Conservation (phyloP, 2,113 vertebrate species). For the Verasper variegatus region DNA sequence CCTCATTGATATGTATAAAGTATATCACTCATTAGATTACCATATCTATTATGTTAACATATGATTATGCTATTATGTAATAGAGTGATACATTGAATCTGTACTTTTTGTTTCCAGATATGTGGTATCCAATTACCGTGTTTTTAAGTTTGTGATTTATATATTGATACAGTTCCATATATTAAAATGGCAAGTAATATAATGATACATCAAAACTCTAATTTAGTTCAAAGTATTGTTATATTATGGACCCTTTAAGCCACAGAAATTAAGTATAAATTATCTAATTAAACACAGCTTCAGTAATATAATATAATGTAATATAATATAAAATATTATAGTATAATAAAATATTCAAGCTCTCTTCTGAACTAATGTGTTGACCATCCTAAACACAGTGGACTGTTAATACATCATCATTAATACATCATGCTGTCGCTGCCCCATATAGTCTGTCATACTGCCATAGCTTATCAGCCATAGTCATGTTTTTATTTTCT, state of each 20-base stretch:
- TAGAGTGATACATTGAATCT: slow-evolving; percentile 37
- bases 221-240: slow-evolving; percentile 29
- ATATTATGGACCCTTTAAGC: slow-evolving; percentile 13
- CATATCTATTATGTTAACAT: slow-evolving; percentile 54
- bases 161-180: slow-evolving; percentile 23
- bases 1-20: slow-evolving; percentile 70
- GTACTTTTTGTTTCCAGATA: slow-evolving; percentile 35
- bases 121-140: slow-evolving; percentile 36
- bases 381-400: not conserved
- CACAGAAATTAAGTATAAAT: not conserved
- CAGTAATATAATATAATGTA: slow-evolving; percentile 10
- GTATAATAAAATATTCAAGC: not conserved
- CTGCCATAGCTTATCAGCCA: no score
- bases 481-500: no score
- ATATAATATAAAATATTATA: not conserved
- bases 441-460: no score
- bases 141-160: slow-evolving; percentile 52
- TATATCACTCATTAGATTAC: slow-evolving; percentile 64
- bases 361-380: not conserved
- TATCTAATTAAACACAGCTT: slow-evolving; percentile 10
- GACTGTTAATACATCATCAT: not conserved
- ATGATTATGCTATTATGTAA: slow-evolving; percentile 60
- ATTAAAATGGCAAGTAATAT: slow-evolving; percentile 19
- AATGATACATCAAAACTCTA: slow-evolving; percentile 19
- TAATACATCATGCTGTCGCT: not conserved